Conservation (phyloP, 2,888 invertebrate species). For the Cenopis cana region DNA sequence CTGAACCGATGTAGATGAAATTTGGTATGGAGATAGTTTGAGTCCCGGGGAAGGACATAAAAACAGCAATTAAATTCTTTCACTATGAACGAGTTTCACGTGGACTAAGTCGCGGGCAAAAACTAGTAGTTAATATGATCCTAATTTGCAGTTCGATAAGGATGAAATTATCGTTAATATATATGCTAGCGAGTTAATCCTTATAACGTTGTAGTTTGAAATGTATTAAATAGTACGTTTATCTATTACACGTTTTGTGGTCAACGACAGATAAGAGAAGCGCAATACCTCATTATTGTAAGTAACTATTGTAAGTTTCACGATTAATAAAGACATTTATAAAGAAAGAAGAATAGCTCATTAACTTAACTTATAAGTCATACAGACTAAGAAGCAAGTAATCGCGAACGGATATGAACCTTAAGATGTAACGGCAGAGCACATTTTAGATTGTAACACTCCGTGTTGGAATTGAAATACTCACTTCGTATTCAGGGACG, state of each 20-base stretch:
- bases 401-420: background rate
- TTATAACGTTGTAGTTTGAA: background rate
- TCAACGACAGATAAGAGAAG: slow-evolving; percentile 32
- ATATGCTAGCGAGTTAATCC: background rate
- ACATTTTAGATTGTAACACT: slow-evolving; percentile 18
- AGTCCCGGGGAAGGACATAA: too few relatives aligned
- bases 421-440: background rate
- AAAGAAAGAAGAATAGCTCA: too few relatives aligned
- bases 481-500: slow-evolving; percentile 87
- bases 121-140: too few relatives aligned
- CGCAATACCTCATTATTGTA: slow-evolving; percentile 1
- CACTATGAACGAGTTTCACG: too few relatives aligned
- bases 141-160: background rate
- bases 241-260: slow-evolving; percentile 10
- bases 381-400: slow-evolving; percentile 6
- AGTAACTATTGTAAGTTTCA: too few relatives aligned
- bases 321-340: too few relatives aligned
- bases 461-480: slow-evolving; percentile 44
- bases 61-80: too few relatives aligned
- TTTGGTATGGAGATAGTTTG: too few relatives aligned
- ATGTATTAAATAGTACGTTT: background rate
- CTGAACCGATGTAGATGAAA: too few relatives aligned
- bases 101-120: too few relatives aligned
- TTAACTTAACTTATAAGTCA: background rate
- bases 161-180: background rate